phyloP scores from a whole-genome alignment of 2,888 invertebrate species.

The Uropetala carovei region DNA sequence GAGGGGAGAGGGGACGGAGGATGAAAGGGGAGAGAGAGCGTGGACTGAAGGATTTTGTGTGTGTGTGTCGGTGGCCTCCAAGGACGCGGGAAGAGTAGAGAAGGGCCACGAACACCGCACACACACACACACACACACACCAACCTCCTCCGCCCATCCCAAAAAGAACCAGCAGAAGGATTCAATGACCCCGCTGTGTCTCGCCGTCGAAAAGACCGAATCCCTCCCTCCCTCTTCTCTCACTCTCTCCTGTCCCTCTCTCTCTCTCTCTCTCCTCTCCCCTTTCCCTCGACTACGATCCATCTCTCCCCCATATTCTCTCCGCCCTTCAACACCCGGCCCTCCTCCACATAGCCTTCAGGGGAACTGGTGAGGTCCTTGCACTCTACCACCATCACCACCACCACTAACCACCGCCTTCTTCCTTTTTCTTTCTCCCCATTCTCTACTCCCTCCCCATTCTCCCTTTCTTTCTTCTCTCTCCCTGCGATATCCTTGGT shows the following conservation, averaged over 20 bases:
- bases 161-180: not conserved
- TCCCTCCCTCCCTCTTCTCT: not conserved
- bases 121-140: too few relatives aligned
- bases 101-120: not conserved
- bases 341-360: slow-evolving; percentile 6
- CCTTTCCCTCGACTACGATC: not conserved
- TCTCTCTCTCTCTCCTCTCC: not conserved
- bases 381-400: not conserved
- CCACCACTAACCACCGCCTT: too few relatives aligned
- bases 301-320: not conserved
- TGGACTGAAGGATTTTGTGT: not conserved
- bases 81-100: not conserved
- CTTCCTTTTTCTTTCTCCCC: too few relatives aligned
- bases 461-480: not conserved
- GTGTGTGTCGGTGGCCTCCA: not conserved
- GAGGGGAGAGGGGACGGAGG: not conserved
- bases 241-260: not conserved
- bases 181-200: slow-evolving; percentile 2
- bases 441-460: not conserved
- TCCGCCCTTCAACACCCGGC: not conserved
- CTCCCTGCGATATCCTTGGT: slow-evolving; percentile 7
- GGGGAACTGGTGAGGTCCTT: not conserved
- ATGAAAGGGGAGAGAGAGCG: not conserved
- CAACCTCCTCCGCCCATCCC: not conserved
- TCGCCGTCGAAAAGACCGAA: slow-evolving; percentile 18